phyloP scores from a whole-genome alignment of 2,113 vertebrate species.

The Jaculus jaculus region DNA sequence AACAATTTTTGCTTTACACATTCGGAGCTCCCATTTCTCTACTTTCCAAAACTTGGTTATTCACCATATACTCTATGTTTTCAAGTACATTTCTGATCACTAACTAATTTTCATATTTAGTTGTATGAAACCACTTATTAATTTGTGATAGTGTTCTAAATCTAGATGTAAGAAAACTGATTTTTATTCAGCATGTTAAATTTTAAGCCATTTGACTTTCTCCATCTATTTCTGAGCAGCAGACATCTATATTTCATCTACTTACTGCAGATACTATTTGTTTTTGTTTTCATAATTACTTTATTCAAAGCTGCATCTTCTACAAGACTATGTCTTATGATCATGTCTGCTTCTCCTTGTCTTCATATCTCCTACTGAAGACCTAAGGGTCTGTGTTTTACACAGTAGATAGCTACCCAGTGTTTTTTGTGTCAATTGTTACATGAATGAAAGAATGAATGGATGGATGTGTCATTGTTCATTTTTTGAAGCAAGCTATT shows the following conservation, averaged over 20 bases:
- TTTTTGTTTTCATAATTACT: background rate
- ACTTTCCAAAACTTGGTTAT: background rate
- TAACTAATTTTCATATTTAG: background rate
- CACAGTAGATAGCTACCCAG: background rate
- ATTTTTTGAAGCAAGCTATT: constrained; percentile 57
- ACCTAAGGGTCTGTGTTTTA: background rate
- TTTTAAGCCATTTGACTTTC: background rate
- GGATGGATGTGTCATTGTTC: background rate
- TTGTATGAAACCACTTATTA: background rate
- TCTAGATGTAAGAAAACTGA: background rate
- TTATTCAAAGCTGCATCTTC: background rate
- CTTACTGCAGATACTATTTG: background rate
- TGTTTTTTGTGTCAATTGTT: background rate
- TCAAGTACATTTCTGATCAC: background rate
- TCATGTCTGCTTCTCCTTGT: background rate
- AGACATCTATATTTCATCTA: background rate
- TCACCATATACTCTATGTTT: background rate
- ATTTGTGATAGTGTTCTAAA: background rate
- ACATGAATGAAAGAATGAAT: background rate
- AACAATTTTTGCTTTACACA: background rate
- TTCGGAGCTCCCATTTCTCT: background rate
- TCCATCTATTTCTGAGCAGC: background rate
- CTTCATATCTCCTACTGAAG: background rate
- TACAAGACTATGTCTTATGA: background rate
- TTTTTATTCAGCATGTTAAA: background rate